Percentiles rank a stretch among this genome's conserved stretches.
Evolutionary conservation across 1,140 invertebrate species (phyloP).

Genomic region (Rhagoletis zephyria): DNA sequence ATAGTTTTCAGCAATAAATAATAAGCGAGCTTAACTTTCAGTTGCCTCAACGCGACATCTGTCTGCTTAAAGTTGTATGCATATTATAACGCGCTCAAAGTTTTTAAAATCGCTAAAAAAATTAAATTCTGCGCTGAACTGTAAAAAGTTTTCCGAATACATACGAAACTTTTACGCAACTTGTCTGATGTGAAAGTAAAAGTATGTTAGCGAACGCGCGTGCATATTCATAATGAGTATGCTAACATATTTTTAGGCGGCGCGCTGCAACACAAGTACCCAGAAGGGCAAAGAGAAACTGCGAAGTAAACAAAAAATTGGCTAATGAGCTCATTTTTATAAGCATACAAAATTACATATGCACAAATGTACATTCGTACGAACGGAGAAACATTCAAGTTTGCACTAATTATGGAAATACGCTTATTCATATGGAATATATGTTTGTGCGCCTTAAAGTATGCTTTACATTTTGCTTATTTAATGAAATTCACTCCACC

Average conservation of each 20-base stretch:
- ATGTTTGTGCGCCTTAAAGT: background rate
- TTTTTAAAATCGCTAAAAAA: background rate
- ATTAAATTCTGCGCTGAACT: background rate
- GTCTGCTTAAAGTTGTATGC: too few relatives aligned
- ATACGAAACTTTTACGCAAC: background rate
- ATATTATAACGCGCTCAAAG: too few relatives aligned
- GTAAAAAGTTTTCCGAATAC: background rate
- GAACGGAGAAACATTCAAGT: background rate
- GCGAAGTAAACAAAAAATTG: background rate
- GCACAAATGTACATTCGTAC: background rate
- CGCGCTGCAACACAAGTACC: background rate
- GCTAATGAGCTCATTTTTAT: constrained; percentile 32
- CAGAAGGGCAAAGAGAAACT: background rate
- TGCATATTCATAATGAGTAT: background rate
- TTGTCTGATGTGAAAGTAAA: constrained; percentile 36
- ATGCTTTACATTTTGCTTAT: constrained; percentile 3
- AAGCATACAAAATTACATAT: background rate
- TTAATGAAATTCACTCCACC: background rate
- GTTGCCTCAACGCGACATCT: too few relatives aligned
- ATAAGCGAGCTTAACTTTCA: too few relatives aligned
- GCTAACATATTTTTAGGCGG: background rate
- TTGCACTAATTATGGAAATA: constrained; percentile 29
- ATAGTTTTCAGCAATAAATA: too few relatives aligned
- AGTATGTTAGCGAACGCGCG: background rate
- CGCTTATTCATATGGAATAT: background rate